Evolutionary conservation across 2,888 invertebrate species (phyloP).

Genomic region (Synanthedon formicaeformis): DNA sequence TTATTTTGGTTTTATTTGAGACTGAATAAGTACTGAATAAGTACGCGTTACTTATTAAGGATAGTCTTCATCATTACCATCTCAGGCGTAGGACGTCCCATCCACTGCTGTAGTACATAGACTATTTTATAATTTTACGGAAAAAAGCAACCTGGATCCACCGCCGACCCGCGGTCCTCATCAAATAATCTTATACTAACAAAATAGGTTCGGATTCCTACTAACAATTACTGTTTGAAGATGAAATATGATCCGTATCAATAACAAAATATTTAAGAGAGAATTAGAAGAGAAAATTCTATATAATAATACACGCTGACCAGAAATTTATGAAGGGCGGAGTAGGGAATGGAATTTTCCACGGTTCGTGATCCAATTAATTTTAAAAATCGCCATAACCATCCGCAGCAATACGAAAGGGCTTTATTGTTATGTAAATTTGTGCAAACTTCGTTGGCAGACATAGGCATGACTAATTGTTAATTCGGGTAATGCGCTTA

Average conservation of each 20-base stretch:
- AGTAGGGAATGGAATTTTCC: constrained; percentile 40
- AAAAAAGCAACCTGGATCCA: too few relatives aligned
- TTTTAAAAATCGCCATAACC: constrained; percentile 64
- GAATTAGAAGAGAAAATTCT: not conserved
- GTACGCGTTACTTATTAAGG: too few relatives aligned
- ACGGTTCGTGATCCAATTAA: constrained; percentile 65
- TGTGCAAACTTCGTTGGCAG: constrained; percentile 62
- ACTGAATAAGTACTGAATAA: too few relatives aligned
- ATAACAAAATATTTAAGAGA: too few relatives aligned
- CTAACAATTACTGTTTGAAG: not conserved
- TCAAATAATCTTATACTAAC: too few relatives aligned
- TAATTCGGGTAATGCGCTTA: constrained; percentile 68
- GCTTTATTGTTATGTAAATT: constrained; percentile 69
- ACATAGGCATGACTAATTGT: constrained; percentile 68
- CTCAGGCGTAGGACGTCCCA: too few relatives aligned
- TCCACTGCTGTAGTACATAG: too few relatives aligned
- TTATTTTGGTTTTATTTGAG: too few relatives aligned
- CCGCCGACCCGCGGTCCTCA: too few relatives aligned
- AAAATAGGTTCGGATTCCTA: constrained; percentile 3
- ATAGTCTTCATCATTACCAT: too few relatives aligned
- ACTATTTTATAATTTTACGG: too few relatives aligned
- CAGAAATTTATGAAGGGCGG: constrained; percentile 29
- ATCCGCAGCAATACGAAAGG: constrained; percentile 37
- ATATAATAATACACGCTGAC: constrained; percentile 25
- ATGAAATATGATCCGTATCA: constrained; percentile 3